Base-by-base conservation (phyloP, 2,113 vertebrate genomes). In the Trogon melanurus region DNA sequence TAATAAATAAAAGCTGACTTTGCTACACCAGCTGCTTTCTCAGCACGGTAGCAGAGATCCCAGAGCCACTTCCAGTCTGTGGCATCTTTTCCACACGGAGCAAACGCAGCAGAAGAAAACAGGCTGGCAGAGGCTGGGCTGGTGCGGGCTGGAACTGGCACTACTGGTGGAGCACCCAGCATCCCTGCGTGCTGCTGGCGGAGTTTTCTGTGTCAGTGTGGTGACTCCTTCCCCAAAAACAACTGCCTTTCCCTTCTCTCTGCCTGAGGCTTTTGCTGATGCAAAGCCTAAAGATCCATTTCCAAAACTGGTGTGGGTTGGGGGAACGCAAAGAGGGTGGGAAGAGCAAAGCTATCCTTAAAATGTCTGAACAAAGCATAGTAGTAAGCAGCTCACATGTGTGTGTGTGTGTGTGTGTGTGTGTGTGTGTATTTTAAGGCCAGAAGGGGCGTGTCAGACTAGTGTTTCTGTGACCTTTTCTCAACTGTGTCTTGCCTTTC, bases 381-480 rank as follows among this genome's bases (percentile, higher is more conserved):
- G 70, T 30, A 82, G 48, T 64, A 64, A 82, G 57, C 54, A 89
- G 45, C 66, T 91, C 13, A 4, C 10, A 5, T 2, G 4, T 15
- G 11, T 30, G 2, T 36, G 11, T 32, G 0, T 72, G 7, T 73
- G 27, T 85, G 2, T 36, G 11, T 2, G 4, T 15, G 11, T 30
- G 2, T 36, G 11, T 32, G 0, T 72, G 7, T 73, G 27, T 85
- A 60, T 93, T 79, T 85, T 87, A 62, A 78, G 76, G 79, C 75
- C 56, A n/a, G 65, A 57, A 69, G 70, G 32, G 25, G 26, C 14
- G 11, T 65, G 27, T 79, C 78, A 85, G 50, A 41, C 36, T 30
- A n/a, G 78, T 71, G 66, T 79, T 95, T 75, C 85, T 79, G 57
- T 74, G 85, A 85, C 95, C 81, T 96, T 87, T 88, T 75, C 36